Conservation (phyloP, 2,113 vertebrate genomes). For the Dermatemys mawii region DNA sequence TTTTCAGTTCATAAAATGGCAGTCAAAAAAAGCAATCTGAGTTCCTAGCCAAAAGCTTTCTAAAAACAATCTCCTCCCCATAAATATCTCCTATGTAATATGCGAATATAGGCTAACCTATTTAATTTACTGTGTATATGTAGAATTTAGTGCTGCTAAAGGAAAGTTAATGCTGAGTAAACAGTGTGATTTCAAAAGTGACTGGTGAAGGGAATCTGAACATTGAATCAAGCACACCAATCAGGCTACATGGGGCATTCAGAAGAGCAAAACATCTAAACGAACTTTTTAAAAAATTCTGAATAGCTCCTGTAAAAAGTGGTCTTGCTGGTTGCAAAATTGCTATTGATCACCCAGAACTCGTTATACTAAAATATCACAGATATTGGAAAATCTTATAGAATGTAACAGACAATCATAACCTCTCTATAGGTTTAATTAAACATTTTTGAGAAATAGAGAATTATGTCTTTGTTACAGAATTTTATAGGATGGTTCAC, state of each 20-base stretch:
- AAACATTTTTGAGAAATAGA: not conserved
- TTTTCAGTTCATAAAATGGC: not conserved
- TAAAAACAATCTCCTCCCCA: not conserved
- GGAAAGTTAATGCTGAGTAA: constrained; percentile 9
- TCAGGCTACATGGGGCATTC: not conserved
- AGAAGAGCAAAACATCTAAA: constrained; percentile 33
- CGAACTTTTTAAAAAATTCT: constrained; percentile 18
- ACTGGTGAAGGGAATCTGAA: not conserved
- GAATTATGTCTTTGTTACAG: not conserved
- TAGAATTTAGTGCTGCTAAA: not conserved
- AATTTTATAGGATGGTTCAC: not conserved
- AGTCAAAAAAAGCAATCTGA: not conserved
- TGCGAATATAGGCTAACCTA: not conserved
- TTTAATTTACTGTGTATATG: too few relatives aligned
- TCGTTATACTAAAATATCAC: constrained; percentile 23
- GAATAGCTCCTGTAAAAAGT: constrained; percentile 24
- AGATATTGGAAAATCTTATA: constrained; percentile 57
- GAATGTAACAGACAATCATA: constrained; percentile 57
- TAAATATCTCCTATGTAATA: not conserved
- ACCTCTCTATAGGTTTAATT: constrained; percentile 46
- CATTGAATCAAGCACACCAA: constrained; percentile 19
- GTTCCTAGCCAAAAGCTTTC: not conserved
- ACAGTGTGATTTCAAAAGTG: constrained; percentile 30
- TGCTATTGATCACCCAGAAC: constrained; percentile 54
- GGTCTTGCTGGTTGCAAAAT: not conserved